These are phyloP conservation scores for Anolis carolinensis DNA, from an alignment of 2,113 vertebrate species.

Conservation along the genomic window DNA sequence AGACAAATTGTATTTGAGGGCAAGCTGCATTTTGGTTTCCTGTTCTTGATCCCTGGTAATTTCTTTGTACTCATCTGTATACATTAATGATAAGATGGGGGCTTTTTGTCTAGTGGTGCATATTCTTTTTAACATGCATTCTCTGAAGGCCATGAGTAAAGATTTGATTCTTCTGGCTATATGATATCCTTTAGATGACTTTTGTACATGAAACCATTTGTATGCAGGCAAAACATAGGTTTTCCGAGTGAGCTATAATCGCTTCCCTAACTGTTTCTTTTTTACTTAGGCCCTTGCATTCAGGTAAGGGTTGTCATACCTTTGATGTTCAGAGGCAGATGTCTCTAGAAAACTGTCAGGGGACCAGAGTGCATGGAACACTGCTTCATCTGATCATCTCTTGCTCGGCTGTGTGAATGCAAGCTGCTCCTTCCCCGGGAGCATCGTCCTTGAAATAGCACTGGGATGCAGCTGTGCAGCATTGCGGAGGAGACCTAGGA, in stretches of 20 bases:
- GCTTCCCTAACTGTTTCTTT: background rate
- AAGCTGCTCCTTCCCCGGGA: conserved; percentile 4
- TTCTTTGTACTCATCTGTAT: background rate
- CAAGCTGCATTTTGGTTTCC: background rate
- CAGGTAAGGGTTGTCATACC: background rate
- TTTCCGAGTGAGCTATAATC: background rate
- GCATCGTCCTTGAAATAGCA: background rate
- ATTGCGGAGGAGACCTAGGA: conserved; percentile 10
- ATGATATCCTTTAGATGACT: background rate
- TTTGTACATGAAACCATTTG: background rate
- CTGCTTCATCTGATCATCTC: conserved; percentile 27
- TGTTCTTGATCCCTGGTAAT: background rate
- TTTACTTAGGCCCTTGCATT: background rate
- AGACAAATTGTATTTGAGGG: background rate
- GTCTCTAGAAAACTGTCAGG: conserved; percentile 20
- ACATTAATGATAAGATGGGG: background rate
- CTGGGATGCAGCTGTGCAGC: background rate
- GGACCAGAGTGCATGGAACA: conserved; percentile 30
- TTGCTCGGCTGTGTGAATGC: fast-evolving
- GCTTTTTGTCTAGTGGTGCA: background rate
- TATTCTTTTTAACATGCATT: background rate
- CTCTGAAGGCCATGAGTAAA: too few relatives aligned
- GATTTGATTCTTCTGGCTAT: background rate
- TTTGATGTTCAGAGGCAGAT: background rate
- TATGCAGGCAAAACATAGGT: background rate